Conservation (phyloP, 2,797 vertebrate genomes). For the Propithecus deckenii region DNA sequence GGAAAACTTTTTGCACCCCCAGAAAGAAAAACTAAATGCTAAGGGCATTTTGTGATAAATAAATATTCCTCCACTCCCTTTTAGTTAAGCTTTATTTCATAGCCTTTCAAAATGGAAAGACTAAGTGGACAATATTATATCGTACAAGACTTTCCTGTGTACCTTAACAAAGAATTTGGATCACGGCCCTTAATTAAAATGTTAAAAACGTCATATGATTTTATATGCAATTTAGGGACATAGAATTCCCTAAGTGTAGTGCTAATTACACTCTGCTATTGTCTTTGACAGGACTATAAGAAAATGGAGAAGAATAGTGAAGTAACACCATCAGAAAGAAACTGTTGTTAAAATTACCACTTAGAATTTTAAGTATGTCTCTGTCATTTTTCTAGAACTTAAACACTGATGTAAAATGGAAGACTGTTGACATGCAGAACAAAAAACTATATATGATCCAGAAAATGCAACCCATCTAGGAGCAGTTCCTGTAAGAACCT, state of each 20-base stretch:
- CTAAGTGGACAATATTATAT: conserved; percentile 5
- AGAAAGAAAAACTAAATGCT: conserved; percentile 76
- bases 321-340: not conserved
- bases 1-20: conserved; percentile 79
- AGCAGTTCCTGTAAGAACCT: not conserved
- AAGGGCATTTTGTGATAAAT: conserved; percentile 29
- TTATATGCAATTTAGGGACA: not conserved
- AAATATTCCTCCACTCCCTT: conserved; percentile 43
- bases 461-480: not conserved
- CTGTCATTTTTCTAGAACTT: conserved; percentile 7
- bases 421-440: not conserved
- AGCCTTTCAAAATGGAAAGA: not conserved
- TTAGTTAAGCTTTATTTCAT: conserved; percentile 63
- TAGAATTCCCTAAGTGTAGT: not conserved
- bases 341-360: not conserved
- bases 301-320: not conserved
- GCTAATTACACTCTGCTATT: not conserved
- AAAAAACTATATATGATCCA: not conserved
- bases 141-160: not conserved
- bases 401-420: not conserved
- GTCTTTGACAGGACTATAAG: not conserved
- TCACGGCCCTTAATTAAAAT: not conserved
- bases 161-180: not conserved
- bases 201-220: not conserved
- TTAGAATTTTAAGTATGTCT: not conserved